Conservation (phyloP, 2,113 vertebrate genomes). For the Bucco capensis region DNA sequence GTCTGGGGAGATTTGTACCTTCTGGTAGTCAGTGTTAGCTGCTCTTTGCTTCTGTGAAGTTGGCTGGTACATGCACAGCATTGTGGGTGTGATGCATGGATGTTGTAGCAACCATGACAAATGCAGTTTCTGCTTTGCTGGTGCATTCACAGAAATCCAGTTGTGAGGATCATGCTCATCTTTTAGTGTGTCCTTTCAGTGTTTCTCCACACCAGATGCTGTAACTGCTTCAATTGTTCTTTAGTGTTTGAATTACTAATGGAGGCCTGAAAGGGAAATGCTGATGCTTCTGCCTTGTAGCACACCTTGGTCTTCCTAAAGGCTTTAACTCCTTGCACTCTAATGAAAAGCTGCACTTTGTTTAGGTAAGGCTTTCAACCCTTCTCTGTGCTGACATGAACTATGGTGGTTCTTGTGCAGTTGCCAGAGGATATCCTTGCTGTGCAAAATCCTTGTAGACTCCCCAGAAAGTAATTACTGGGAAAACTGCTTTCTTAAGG, state of each 20-base stretch:
- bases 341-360: conserved; percentile 11
- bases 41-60: not conserved
- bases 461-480: not conserved
- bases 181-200: not conserved
- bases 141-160: not conserved
- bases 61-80: not conserved
- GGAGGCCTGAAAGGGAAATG: not conserved
- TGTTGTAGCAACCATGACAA: not conserved
- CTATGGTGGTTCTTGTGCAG: conserved; percentile 3
- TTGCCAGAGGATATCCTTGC: conserved; percentile 17
- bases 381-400: not conserved
- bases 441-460: not conserved
- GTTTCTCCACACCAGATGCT: not conserved
- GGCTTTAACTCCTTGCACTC: conserved; percentile 2
- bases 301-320: conserved; percentile 13
- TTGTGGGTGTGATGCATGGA: not conserved
- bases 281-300: not conserved
- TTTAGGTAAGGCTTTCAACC: conserved; percentile 22
- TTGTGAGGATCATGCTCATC: not conserved
- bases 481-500: not conserved
- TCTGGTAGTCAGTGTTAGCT: not conserved
- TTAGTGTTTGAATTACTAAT: not conserved
- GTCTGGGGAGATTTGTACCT: not conserved
- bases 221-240: not conserved
- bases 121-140: not conserved